Evolutionary conservation across 2,113 vertebrate species (phyloP), one percentile per base, ranked within the genome.

Genomic region (Phyllostomus hastatus): DNA sequence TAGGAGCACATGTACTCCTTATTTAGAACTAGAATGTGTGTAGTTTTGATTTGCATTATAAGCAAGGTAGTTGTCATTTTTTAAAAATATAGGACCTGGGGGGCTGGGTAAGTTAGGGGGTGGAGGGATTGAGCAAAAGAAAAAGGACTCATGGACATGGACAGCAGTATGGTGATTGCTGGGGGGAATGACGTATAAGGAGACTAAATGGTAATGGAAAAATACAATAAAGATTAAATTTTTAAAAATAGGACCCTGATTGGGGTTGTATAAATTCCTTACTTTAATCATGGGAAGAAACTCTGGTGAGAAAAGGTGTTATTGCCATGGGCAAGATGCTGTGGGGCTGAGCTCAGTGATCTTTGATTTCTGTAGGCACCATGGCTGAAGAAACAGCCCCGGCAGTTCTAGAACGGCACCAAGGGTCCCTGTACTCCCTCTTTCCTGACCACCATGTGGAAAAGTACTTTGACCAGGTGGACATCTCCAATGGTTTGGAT

Each of bases 401-500:
- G 0, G 98, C 98, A 0, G 99, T 98, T 90, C 95, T 99, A 94
- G 99, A 99, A 90, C 98, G 98, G 10, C 98, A 38, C 81, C 99
- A 99, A 96, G 99, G 99, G 2, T 98, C 99, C 26, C 91, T 99
- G 48, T 99, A 99, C 66, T 98, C 98, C 0, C 98, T 99, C 33
- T 98, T 97, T 78, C 70, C 98, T 0, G 98, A 99, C 94, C 98
- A 97, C 97, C 98, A 98, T 0, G 98, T 99, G 31, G 96, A 99
- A 97, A 99, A 98, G 91, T 98, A 99, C 94, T 99, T 99, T 38
- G 98, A 98, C 94, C 98, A 99, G 97, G 99, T 99, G 98, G 99
- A 99, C 98, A 99, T 99, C 96, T 99, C 99, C 38, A 99, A 99
- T 1, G 99, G 99, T 28, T 94, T 99, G 98, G 99, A 99, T 90